Evolutionary conservation across 2,797 vertebrate genomes (phyloP).

Genomic region (Molothrus aeneus): DNA sequence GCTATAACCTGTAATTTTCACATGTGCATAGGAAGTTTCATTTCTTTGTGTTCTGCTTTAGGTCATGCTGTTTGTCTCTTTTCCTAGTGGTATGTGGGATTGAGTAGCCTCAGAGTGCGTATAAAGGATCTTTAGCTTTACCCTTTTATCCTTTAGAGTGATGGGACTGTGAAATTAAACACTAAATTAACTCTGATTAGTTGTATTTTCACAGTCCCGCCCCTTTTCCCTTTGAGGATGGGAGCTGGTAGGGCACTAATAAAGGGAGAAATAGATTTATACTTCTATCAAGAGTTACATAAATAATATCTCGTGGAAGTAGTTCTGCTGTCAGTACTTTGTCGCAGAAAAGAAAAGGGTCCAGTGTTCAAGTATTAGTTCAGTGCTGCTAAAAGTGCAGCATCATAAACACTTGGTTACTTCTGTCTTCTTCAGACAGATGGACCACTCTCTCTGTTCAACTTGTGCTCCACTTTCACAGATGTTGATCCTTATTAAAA

Average conservation of each 20-base stretch:
- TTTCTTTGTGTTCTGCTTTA: not conserved
- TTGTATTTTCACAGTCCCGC: not conserved
- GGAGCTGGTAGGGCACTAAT: not conserved
- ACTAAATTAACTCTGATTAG: not conserved
- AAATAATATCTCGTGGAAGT: not conserved
- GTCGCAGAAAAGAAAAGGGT: not conserved
- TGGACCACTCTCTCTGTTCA: not conserved
- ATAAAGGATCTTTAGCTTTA: not conserved
- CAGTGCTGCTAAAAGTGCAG: not conserved
- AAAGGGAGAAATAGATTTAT: not conserved
- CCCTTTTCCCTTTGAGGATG: not conserved
- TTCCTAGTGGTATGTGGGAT: not conserved
- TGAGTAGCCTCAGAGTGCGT: not conserved
- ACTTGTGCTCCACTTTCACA: not conserved
- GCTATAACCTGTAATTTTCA: not conserved
- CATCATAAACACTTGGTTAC: not conserved
- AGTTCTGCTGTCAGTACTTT: not conserved
- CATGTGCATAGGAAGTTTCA: not conserved
- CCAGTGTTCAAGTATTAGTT: not conserved
- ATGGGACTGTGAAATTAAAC: not conserved
- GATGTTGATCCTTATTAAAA: not conserved
- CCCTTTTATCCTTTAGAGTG: not conserved
- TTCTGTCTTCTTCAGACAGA: not conserved
- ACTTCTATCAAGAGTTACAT: not conserved
- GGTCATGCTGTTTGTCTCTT: not conserved